phyloP scores from a whole-genome alignment of 2,888 invertebrate species.

The Cephus spinipes region DNA sequence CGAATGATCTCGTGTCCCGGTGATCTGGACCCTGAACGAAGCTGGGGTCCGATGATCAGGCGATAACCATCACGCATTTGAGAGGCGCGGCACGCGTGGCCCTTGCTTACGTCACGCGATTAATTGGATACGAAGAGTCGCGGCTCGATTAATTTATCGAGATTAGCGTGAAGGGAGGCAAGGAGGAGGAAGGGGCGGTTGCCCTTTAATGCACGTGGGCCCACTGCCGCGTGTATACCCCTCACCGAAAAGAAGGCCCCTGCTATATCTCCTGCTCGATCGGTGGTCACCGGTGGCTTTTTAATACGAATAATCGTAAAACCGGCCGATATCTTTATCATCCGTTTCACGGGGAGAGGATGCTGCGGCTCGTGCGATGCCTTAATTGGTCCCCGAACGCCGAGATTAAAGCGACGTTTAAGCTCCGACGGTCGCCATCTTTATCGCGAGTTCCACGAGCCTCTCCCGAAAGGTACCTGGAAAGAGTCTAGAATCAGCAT shows the following conservation, averaged over 20 bases:
- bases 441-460: too few relatives aligned
- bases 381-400: neutral
- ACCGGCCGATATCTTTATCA: constrained; percentile 3
- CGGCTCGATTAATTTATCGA: constrained; percentile 5
- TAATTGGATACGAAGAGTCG: constrained; percentile 1
- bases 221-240: neutral
- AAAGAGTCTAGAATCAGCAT: too few relatives aligned
- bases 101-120: constrained; percentile 3
- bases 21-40: too few relatives aligned
- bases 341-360: neutral
- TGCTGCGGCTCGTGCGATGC: neutral
- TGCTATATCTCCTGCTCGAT: neutral
- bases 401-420: neutral
- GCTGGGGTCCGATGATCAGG: neutral
- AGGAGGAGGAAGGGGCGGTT: neutral
- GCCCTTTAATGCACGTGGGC: neutral
- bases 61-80: neutral
- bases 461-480: too few relatives aligned
- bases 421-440: too few relatives aligned
- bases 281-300: neutral
- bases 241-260: neutral
- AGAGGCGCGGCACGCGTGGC: constrained; percentile 4
- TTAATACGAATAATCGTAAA: constrained; percentile 3
- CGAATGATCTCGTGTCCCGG: too few relatives aligned
- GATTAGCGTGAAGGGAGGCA: neutral